Percentiles rank a stretch among this genome's conserved stretches.
phyloP scores from a whole-genome alignment of 2,888 invertebrate genomes.

The Rhodophaea formosa region DNA sequence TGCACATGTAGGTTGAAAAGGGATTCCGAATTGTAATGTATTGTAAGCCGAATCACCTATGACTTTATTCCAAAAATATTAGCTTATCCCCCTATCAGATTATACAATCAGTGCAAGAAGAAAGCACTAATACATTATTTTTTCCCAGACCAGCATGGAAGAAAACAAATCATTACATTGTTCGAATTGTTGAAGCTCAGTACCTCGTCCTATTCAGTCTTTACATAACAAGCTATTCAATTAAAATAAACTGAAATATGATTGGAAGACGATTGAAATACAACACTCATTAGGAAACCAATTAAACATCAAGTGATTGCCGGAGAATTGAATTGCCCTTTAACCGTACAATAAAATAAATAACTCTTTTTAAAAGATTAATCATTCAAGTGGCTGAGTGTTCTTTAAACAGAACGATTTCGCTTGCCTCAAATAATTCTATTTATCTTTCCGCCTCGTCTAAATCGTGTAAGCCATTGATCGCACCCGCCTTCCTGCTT shows the following conservation, averaged over 20 bases:
- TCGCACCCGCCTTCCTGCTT: conserved; percentile 11
- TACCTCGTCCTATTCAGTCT: background rate
- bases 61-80: too few species aligned
- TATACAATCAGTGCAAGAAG: too few species aligned
- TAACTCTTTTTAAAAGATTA: conserved; percentile 19
- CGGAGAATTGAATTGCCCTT: background rate
- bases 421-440: conserved; percentile 23
- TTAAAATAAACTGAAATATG: background rate
- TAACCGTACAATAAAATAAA: background rate
- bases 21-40: too few species aligned
- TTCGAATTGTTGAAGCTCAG: too few species aligned
- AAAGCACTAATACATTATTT: too few species aligned
- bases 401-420: conserved; percentile 20
- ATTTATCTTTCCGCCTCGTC: conserved; percentile 20
- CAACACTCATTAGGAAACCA: conserved; percentile 3
- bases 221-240: background rate
- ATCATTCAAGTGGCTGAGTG: conserved; percentile 24
- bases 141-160: background rate
- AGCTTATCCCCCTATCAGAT: too few species aligned
- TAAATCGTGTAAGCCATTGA: conserved; percentile 16
- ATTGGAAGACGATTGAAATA: background rate
- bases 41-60: too few species aligned
- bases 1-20: too few species aligned
- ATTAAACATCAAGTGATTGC: background rate
- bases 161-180: background rate